phyloP scores from a whole-genome alignment of 2,113 vertebrate genomes.

The Podarcis cretensis region DNA sequence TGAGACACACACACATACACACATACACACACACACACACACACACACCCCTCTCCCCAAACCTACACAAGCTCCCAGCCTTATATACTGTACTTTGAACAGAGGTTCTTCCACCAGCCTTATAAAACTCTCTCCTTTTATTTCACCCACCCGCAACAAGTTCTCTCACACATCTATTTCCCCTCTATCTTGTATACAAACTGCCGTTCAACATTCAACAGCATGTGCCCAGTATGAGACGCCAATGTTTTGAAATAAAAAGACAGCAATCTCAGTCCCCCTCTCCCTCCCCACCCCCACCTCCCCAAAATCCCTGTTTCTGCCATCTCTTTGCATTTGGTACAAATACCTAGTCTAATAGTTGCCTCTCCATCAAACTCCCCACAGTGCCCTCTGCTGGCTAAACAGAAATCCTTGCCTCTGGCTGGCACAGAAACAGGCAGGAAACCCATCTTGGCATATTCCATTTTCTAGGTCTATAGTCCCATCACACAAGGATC shows the following conservation, averaged over 20 bases:
- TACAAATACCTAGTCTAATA: background rate
- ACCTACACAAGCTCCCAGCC: background rate
- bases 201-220: no score
- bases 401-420: background rate
- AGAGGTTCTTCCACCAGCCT: background rate
- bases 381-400: slow-evolving; percentile 16
- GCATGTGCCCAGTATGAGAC: no score
- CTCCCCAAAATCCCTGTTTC: background rate
- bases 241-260: background rate
- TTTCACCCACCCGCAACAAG: background rate
- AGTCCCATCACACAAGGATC: background rate
- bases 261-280: background rate
- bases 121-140: no score
- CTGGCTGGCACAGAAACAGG: background rate
- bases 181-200: background rate
- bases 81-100: background rate
- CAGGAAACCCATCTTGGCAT: background rate
- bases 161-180: background rate
- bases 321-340: background rate
- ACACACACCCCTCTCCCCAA: background rate
- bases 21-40: background rate
- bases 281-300: background rate
- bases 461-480: background rate
- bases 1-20: no score
- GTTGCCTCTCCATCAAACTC: background rate